Evolutionary conservation across 92 coral and sea anemone species (phyloP).

Genomic region (Porites divaricata): DNA sequence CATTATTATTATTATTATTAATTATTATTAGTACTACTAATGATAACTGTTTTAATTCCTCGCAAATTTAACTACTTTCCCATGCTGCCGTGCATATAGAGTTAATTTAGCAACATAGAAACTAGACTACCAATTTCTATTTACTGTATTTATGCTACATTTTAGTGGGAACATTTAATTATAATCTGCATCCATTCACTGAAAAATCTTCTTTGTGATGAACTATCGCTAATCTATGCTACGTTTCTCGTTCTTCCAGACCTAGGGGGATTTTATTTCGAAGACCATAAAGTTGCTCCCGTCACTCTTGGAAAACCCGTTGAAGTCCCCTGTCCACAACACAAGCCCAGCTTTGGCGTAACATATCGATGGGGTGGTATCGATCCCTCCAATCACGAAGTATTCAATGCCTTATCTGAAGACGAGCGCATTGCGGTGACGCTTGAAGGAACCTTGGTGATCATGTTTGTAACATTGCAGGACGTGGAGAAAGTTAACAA

Average conservation of each 20-base stretch:
- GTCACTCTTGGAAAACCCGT: conserved; percentile 22
- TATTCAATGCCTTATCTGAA: conserved; percentile 3
- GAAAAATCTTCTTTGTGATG: no score
- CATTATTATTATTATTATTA: no score
- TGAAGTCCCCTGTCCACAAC: conserved; percentile 20
- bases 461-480: conserved; percentile 9
- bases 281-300: conserved; percentile 11
- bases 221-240: neutral
- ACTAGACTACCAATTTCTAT: no score
- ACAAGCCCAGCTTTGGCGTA: conserved; percentile 20
- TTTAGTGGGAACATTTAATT: no score
- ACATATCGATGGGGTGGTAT: conserved; percentile 24
- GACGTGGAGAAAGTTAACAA: conserved; percentile 3
- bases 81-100: no score
- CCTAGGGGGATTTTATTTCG: neutral
- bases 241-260: neutral
- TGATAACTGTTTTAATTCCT: no score
- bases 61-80: no score
- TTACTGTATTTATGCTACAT: no score
- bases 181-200: no score
- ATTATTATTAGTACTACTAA: no score
- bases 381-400: neutral
- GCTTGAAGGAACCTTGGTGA: conserved; percentile 13
- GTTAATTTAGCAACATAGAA: no score
- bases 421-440: conserved; percentile 22